A percentile compares a stretch with the other conserved stretches of the same genome.
Evolutionary conservation across 2,888 invertebrate genomes (phyloP).

Genomic region (Margaritifera margaritifera): DNA sequence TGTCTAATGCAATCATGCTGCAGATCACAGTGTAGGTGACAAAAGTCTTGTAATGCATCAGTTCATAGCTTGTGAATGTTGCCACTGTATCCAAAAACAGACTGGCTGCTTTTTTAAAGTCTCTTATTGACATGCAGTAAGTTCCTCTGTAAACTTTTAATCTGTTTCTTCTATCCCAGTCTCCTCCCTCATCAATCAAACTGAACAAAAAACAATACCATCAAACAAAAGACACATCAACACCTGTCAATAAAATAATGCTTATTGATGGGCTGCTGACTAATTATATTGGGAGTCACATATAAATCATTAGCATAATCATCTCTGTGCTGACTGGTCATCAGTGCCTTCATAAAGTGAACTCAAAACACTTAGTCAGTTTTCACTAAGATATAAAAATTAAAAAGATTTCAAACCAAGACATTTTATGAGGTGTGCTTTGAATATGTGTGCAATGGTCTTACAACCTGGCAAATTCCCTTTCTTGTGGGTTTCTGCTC

Average conservation of each 20-base stretch:
- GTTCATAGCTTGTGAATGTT: constrained; percentile 98
- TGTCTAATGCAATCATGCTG: constrained; percentile 85
- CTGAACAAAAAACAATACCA: constrained; percentile 50
- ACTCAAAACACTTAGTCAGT: too few relatives aligned
- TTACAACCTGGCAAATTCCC: too few relatives aligned
- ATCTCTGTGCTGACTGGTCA: too few relatives aligned
- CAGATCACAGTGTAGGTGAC: constrained; percentile 87
- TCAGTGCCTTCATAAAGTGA: too few relatives aligned
- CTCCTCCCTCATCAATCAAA: constrained; percentile 96
- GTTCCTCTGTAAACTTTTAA: constrained; percentile 92
- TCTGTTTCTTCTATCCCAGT: constrained; percentile 98
- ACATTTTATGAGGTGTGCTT: too few relatives aligned
- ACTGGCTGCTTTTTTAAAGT: constrained; percentile 94
- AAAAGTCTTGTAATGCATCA: constrained; percentile 96
- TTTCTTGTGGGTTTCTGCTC: too few relatives aligned
- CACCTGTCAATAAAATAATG: not conserved
- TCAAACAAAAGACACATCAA: not conserved
- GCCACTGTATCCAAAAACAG: constrained; percentile 98
- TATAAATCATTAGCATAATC: too few relatives aligned
- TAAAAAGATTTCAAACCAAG: too few relatives aligned
- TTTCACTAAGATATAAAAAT: too few relatives aligned
- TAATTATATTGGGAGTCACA: too few relatives aligned
- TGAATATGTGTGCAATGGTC: too few relatives aligned
- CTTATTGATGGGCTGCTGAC: not conserved
- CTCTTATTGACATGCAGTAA: constrained; percentile 95